These are phyloP conservation scores for Melanocharis versteri DNA, from an alignment of 2,113 vertebrate species.

Conservation along the genomic window DNA sequence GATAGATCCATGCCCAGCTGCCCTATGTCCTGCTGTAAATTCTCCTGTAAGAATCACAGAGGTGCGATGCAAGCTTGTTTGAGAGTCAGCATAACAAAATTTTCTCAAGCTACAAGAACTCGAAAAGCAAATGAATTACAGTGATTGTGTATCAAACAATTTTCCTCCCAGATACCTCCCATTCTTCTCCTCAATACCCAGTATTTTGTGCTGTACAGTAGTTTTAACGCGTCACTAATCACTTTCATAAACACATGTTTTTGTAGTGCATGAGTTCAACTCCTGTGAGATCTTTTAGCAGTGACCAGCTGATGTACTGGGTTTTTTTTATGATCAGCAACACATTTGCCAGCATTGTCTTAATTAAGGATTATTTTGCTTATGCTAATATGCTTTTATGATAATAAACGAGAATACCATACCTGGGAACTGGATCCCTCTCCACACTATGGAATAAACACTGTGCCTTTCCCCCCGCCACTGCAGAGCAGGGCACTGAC, in stretches of 20 bases:
- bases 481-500: background rate
- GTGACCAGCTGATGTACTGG: background rate
- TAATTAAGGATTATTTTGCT: background rate
- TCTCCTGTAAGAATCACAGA: background rate
- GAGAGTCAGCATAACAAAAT: background rate
- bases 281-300: background rate
- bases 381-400: background rate
- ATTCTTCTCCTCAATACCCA: background rate
- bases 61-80: accelerated
- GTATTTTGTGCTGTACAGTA: background rate
- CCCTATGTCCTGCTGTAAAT: background rate
- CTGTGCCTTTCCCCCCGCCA: accelerated
- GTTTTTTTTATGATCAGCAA: background rate
- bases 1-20: background rate
- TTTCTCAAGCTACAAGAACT: background rate
- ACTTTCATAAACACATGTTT: background rate
- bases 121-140: background rate
- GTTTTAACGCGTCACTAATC: background rate
- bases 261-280: background rate
- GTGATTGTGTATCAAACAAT: background rate
- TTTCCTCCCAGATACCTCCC: background rate
- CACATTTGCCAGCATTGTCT: background rate
- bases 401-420: background rate
- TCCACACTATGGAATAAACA: background rate
- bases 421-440: background rate